A percentile compares a stretch with the other conserved stretches of the same genome.
phyloP scores from a whole-genome alignment of 2,888 invertebrate species.

The Atethmia centrago region DNA sequence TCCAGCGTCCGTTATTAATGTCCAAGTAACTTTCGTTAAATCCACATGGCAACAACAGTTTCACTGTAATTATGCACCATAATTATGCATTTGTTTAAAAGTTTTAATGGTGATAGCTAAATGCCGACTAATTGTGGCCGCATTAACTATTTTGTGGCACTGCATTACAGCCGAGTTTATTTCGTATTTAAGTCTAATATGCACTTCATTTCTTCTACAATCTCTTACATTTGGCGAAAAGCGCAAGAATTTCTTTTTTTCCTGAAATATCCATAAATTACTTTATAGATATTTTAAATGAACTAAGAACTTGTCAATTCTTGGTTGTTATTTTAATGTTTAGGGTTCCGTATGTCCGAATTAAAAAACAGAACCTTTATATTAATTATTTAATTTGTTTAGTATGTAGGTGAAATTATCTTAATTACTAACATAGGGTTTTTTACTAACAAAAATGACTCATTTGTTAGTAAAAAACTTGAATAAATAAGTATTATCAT shows the following conservation, averaged over 20 bases:
- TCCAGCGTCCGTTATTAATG: neutral
- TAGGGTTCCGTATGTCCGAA: too few relatives aligned
- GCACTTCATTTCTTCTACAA: slow-evolving; percentile 18
- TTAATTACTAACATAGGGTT: too few relatives aligned
- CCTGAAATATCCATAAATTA: neutral
- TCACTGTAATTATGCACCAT: slow-evolving; percentile 20
- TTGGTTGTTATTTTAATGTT: neutral
- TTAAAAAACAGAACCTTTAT: too few relatives aligned
- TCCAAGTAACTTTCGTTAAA: neutral
- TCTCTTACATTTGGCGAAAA: slow-evolving; percentile 7
- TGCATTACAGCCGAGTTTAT: slow-evolving; percentile 28
- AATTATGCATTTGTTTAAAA: slow-evolving; percentile 37
- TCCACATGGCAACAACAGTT: slow-evolving; percentile 6
- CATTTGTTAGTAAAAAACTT: too few relatives aligned
- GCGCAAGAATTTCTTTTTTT: too few relatives aligned
- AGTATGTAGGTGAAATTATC: too few relatives aligned
- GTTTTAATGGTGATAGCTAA: slow-evolving; percentile 46
- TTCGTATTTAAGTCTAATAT: slow-evolving; percentile 40
- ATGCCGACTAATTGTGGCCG: slow-evolving; percentile 43
- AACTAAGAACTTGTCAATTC: too few relatives aligned
- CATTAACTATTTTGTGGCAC: slow-evolving; percentile 45
- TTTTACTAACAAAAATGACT: too few relatives aligned
- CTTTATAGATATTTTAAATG: neutral
- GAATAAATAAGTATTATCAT: too few relatives aligned
- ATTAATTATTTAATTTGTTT: too few relatives aligned